Base-by-base conservation (phyloP, 2,797 vertebrate genomes). In the Pseudotriccus pelzelni region DNA sequence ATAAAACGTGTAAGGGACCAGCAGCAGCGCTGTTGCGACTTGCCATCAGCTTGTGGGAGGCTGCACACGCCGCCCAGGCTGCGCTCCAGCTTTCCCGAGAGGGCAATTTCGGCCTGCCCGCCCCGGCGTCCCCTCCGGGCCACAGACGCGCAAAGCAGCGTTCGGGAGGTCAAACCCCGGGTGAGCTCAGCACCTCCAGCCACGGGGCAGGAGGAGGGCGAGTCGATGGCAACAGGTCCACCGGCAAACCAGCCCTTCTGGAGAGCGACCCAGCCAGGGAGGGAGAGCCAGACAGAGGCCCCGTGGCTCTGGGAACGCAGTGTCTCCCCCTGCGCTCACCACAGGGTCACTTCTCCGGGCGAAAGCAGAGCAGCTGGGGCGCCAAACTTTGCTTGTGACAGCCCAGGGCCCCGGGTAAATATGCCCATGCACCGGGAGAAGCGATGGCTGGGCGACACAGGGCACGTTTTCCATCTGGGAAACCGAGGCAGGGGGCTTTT, bases 111-210 rank as follows among this genome's bases (percentile, higher is more conserved):
- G 15, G 55, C 2, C 18, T 34, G 68, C 24, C 68, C 52, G 44
- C 79, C 34, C 18, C 67, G 13, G 37, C 1, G 24, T 68, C 82
- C 20, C 67, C 49, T 41, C 78, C 41, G 58, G 66, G 75, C 50
- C 87, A 63, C 0, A 1, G 36, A 8, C 0, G 6, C 30, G 3
- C 14, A 36, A 77, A 32, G n/a, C 69, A 13, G 23, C 14, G 0
- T 19, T 10, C 6, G 64, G 64, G 44, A 68, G 82, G 73, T 70
- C 79, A 91, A 20, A 14, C 28, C 34, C 34, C 6, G 6, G 81
- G 56, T 66, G 78, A 94, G 46, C 55, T 77, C 37, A 68, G 66
- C 46, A n/a, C n/a, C 50, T 37, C 55, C 25, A 60, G 39, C 70
- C 68, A n/a, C 37, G 55, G 46, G 60, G 25, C 53, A 44, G 19